A percentile compares a stretch with the other conserved stretches of the same genome.
These are phyloP conservation scores for Poecile montanus DNA, from an alignment of 2,797 vertebrate genomes.

Conservation along the genomic window DNA sequence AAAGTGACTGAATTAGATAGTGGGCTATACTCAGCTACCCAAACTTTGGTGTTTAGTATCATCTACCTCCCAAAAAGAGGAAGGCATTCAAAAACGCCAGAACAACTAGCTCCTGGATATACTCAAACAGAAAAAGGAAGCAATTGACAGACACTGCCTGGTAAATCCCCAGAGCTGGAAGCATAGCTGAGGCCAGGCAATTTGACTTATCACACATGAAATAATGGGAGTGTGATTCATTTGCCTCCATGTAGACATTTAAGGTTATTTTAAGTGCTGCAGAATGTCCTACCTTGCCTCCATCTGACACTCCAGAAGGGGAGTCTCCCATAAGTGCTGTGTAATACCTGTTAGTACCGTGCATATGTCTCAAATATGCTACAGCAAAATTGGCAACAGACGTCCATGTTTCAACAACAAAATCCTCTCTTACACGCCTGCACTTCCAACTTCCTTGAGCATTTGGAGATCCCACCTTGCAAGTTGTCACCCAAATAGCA, in stretches of 20 bases:
- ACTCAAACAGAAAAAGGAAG: not conserved
- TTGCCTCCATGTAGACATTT: not conserved
- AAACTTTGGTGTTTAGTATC: not conserved
- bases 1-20: not conserved
- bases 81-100: not conserved
- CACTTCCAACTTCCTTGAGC: not conserved
- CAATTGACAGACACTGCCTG: not conserved
- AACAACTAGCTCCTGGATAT: not conserved
- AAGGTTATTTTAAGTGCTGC: not conserved
- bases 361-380: not conserved
- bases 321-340: not conserved
- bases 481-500: not conserved
- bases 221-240: not conserved
- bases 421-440: not conserved
- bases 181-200: not conserved
- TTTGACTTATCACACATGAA: not conserved
- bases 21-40: not conserved
- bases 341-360: not conserved
- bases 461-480: not conserved
- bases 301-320: constrained; percentile 35
- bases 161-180: not conserved
- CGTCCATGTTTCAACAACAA: constrained; percentile 21
- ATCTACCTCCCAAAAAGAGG: not conserved
- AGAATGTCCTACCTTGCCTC: constrained; percentile 5
- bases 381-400: not conserved